Evolutionary conservation across 2,797 vertebrate species (phyloP), one percentile per base, ranked within the genome.

Genomic region (Distichodus sexfasciatus): DNA sequence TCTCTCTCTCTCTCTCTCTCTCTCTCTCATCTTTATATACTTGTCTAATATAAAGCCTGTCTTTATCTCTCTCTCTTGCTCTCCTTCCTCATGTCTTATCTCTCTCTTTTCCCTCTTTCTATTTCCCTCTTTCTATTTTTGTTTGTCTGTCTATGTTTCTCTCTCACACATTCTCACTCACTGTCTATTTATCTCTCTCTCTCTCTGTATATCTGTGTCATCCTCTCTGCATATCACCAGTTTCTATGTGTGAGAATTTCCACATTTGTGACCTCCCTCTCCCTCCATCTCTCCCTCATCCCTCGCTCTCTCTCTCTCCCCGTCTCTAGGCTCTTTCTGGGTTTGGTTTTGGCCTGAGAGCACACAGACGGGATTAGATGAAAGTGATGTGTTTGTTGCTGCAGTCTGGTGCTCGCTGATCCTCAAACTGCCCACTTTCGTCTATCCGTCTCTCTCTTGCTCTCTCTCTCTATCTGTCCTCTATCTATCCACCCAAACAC

Each of bases 331-430:
- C 61, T 74, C 47, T 67, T 4, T 35, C 33, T 44, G 63, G 71
- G 9, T 62, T 62, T 10, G 2, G 40, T 21, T n/a, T 57, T 33
- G 53, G 35, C 50, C 57, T 59, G 31, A 62, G 35, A 61, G 70
- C 36, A 50, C 51, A 71, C 26, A 65, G 43, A 61, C 50, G 46
- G 69, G 66, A 81, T 78, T 77, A 71, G 69, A 75, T 75, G 71
- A 75, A 77, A 75, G 66, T 55, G 38, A 31, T 21, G 58, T 12
- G 58, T 12, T 46, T 33, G 33, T 47, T 47, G 55, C 61, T 65
- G 28, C 47, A 70, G 57, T 43, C 60, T 65, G 68, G 63, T 71
- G 70, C 61, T 66, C 40, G 51, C 51, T 33, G 51, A 29, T 35
- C 19, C 9, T 14, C 15, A 38, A 24, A 36, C 24, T 28, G 28